Base-by-base conservation (phyloP, 1,140 invertebrate species). In the Drosophila lini region DNA sequence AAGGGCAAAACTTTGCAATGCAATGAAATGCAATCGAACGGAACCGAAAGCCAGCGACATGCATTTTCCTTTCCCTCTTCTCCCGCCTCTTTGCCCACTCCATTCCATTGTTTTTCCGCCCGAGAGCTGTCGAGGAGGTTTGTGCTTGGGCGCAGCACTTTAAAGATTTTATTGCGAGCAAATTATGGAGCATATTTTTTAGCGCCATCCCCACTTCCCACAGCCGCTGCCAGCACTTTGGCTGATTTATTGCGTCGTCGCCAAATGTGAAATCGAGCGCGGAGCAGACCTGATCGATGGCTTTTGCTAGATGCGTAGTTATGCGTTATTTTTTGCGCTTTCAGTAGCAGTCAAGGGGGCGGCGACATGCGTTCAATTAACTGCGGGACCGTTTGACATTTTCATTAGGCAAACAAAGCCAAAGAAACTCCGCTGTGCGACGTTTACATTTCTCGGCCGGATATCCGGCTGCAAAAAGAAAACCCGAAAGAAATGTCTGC, bases 161-260 rank as follows among this genome's bases (percentile, higher is more conserved):
- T 88, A 60, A 67, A 64, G 74, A 81, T 78, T 89, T 89, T 81
- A 89, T 90, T 84, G 78, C 85, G 55, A 81, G 64, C 81, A 90
- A 89, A 90, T 89, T 90, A 90, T 84, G 85, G 79, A 84, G 80
- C 85, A 84, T 79, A 81, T 89, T 88, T 83, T 61, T 78, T 38
- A 44, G 59, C 16, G 61, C 67, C 28, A 31, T 69, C 74, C 48
- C 36, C 44, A 32, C 19, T 36, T n/a, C 28, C 22, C 19, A 15
- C 16, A 53, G 47, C 9, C 59, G 36, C 7, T 31, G 28, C 19
- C 52, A 34, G 36, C 38, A 53, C 38, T 58, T 42, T 61, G 40
- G 25, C 47, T 80, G 73, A 89, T 89, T 80, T 88, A 84, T 89
- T 28, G 59, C 31, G 65, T 63, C 58, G 78, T 75, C 78, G 63